A percentile compares a stretch with the other conserved stretches of the same genome.
These are phyloP conservation scores for Colletes latitarsis DNA, from an alignment of 1,140 invertebrate genomes.

Conservation along the genomic window DNA sequence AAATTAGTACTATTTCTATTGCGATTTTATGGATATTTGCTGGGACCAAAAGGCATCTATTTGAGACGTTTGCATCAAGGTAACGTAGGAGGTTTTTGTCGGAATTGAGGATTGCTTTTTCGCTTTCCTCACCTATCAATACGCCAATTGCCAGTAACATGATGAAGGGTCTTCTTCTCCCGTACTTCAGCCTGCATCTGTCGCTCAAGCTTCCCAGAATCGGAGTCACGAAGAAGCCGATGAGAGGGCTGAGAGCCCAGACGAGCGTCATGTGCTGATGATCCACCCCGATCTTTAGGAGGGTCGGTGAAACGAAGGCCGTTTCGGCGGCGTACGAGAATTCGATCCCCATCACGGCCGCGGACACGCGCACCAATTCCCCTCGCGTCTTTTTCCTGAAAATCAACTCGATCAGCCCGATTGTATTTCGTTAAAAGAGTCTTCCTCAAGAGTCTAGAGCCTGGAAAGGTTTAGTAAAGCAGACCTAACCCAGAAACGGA, in stretches of 20 bases:
- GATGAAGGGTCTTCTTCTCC: slow-evolving; percentile 95
- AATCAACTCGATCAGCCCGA: background rate
- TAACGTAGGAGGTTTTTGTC: too few species aligned
- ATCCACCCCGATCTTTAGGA: slow-evolving; percentile 95
- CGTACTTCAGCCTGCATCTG: slow-evolving; percentile 89
- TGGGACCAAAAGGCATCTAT: too few species aligned
- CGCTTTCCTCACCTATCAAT: slow-evolving; percentile 86
- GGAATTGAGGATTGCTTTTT: too few species aligned
- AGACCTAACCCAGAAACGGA: too few species aligned
- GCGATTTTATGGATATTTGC: too few species aligned
- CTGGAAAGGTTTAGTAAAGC: too few species aligned
- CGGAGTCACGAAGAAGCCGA: slow-evolving; percentile 97
- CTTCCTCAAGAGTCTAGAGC: too few species aligned
- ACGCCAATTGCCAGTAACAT: slow-evolving; percentile 94
- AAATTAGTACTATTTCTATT: background rate
- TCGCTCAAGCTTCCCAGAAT: slow-evolving; percentile 96
- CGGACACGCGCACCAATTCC: slow-evolving; percentile 93
- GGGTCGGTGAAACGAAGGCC: slow-evolving; percentile 96
- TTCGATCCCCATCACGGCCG: slow-evolving; percentile 98
- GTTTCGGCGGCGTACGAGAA: slow-evolving; percentile 98
- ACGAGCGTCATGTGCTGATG: slow-evolving; percentile 96
- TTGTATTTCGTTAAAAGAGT: background rate
- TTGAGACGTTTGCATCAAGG: too few species aligned
- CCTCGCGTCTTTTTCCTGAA: slow-evolving; percentile 87
- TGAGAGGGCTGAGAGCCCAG: slow-evolving; percentile 95